phyloP scores from a whole-genome alignment of 2,113 vertebrate species.

The Muntiacus reevesi region DNA sequence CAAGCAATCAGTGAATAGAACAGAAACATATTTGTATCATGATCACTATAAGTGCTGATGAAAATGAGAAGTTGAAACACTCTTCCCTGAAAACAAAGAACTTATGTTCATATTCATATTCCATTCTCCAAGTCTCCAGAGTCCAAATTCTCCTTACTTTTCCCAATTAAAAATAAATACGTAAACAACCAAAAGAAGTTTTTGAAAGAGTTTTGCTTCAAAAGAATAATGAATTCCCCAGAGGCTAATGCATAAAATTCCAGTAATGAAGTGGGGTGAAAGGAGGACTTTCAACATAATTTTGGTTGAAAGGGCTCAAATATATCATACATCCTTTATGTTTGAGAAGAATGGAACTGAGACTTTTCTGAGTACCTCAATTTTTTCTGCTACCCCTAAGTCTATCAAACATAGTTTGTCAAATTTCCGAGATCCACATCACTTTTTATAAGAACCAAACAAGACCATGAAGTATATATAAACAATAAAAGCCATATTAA shows the following conservation, averaged over 20 bases:
- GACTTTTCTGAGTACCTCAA: neutral
- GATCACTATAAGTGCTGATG: neutral
- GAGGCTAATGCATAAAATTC: slow-evolving; percentile 50
- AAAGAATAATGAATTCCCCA: slow-evolving; percentile 64
- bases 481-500: slow-evolving; percentile 1
- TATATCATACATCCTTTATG: neutral
- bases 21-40: slow-evolving; percentile 41
- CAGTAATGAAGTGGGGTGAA: slow-evolving; percentile 22
- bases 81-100: slow-evolving; percentile 56
- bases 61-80: slow-evolving; percentile 37
- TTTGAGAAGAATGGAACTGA: neutral
- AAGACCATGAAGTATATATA: neutral
- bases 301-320: slow-evolving; percentile 32
- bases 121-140: slow-evolving; percentile 35
- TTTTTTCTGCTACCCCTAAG: neutral
- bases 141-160: slow-evolving; percentile 46
- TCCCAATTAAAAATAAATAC: slow-evolving; percentile 62
- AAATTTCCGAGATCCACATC: neutral
- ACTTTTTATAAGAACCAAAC: neutral
- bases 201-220: slow-evolving; percentile 60
- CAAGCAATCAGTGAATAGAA: neutral
- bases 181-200: slow-evolving; percentile 47
- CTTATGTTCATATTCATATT: slow-evolving; percentile 63
- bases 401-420: neutral
- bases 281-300: slow-evolving; percentile 50